Base-by-base conservation (phyloP, 2,888 invertebrate species). In the Neria commutata region DNA sequence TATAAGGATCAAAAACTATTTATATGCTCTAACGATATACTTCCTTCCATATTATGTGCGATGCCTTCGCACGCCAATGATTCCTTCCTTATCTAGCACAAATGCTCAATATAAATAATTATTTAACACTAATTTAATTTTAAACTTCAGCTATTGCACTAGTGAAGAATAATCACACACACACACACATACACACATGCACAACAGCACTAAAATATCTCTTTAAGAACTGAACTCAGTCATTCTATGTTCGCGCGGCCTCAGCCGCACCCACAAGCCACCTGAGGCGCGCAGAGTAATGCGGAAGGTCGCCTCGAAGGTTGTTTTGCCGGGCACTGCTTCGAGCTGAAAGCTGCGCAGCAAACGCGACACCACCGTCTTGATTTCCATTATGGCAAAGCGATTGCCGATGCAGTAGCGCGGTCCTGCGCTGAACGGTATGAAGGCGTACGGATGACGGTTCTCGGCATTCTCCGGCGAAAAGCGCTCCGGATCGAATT, bases 381-480 rank as follows among this genome's bases (percentile, higher is more conserved):
- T 87, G 73, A 87, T 85, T 77, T 87, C 87, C 67, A 87, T 71
- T 57, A 85, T 81, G 2, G 86, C 86, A 67, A 86, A 87, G 60
- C 86, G 85, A 70, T 86, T 82, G 57, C 87, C 87, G 81, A 80
- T 81, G 60, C 82, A 82, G 58, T 86, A 86, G 53, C 87, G 83
- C 1, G 86, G 85, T 0, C 87, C 87, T 0, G 85, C 84, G 67
- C 86, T 86, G 63, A 87, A 87, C 0, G 87, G 86, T 40, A 87
- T 73, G 60, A 82, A 87, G 0, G 85, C 84, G 62, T 84, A 87
- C 0, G 86, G 85, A 77, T 86, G 84, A 34, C 86, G 78, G 58
- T 83, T 77, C 64, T 82, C 81, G 0, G 80, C 70, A 56, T 84
- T 84, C 63, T 85, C 84, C 0, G 83, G 67, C n/a, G 81, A 78